Evolutionary conservation across 2,888 invertebrate species (phyloP), one percentile per base, ranked within the genome.

Genomic region (Tinea semifulvella): DNA sequence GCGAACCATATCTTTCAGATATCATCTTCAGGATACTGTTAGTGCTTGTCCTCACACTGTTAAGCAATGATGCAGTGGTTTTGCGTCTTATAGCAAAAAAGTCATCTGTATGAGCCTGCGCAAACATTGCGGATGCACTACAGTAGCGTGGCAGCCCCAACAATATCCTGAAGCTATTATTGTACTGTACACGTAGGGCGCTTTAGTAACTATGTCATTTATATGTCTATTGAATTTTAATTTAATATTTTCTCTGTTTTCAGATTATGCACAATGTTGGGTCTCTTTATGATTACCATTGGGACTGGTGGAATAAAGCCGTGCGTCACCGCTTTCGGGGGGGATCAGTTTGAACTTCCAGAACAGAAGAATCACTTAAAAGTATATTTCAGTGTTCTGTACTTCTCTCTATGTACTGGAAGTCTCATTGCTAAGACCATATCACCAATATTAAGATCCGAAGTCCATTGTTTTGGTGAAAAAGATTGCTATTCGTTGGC

Each of bases 291-390:
- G 52, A 88, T 92, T 47, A 89, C 89, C 0, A 51, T 90, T 2
- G 91, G 92, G 2, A 90, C 91, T 0, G 92, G 92, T 0, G 92
- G 92, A 2, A 92, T 93, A 50, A 93, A 92, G 54, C 91, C 92
- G 0, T 92, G 92, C 61, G 91, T 92, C 1, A 81, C 89, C 0
- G 87, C 92, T 0, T 92, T 92, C 61, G 92, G 92, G 2, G 92
- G 91, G 0, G 92, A 93, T 65, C 92, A 92, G 63, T 90, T 91
- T 57, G 65, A 72, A 11, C 56, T 87, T 31, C 87, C 87, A 0
- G 74, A 84, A 40, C 88, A 91, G 69, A 81, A 85, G 11, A 79
- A 81, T 49, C 85, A 88, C 56, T 71, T 90, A 35, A 83, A 85
- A 0, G 69, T 84, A 19, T 93, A 90, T 69, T 92, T 92, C 64